phyloP scores from a whole-genome alignment of 2,888 invertebrate genomes.

The Hypolimnas misippus region DNA sequence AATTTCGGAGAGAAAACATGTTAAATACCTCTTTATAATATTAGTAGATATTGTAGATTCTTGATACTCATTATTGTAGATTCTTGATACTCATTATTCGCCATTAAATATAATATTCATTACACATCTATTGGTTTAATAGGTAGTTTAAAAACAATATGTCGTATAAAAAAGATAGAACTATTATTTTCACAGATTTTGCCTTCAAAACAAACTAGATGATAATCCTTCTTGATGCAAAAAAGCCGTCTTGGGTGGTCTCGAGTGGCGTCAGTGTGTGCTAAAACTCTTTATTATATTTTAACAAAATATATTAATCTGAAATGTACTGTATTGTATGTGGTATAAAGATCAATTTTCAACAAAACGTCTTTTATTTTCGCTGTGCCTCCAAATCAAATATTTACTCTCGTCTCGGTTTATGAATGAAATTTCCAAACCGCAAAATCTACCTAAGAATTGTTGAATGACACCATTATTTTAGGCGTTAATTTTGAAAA shows the following conservation, averaged over 20 bases:
- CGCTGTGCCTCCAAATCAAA: slow-evolving; percentile 57
- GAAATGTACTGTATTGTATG: slow-evolving; percentile 14
- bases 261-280: slow-evolving; percentile 74
- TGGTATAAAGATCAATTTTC: neutral
- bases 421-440: slow-evolving; percentile 79
- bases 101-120: too few species aligned
- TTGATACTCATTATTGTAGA: too few species aligned
- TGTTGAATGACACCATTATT: slow-evolving; percentile 39
- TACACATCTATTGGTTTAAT: too few species aligned
- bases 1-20: too few species aligned
- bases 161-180: slow-evolving; percentile 8
- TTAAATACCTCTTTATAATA: too few species aligned
- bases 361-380: slow-evolving; percentile 41
- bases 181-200: slow-evolving; percentile 61
- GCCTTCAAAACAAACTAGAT: slow-evolving; percentile 65
- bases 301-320: slow-evolving; percentile 43
- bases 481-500: slow-evolving; percentile 21
- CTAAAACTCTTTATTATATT: slow-evolving; percentile 68
- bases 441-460: slow-evolving; percentile 48
- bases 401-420: slow-evolving; percentile 72
- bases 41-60: too few species aligned
- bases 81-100: too few species aligned
- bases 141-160: slow-evolving; percentile 1
- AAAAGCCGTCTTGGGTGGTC: slow-evolving; percentile 79
- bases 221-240: slow-evolving; percentile 60